These are phyloP conservation scores for Microcebus lehilahytsara DNA, from an alignment of 2,113 vertebrate species.

Conservation along the genomic window DNA sequence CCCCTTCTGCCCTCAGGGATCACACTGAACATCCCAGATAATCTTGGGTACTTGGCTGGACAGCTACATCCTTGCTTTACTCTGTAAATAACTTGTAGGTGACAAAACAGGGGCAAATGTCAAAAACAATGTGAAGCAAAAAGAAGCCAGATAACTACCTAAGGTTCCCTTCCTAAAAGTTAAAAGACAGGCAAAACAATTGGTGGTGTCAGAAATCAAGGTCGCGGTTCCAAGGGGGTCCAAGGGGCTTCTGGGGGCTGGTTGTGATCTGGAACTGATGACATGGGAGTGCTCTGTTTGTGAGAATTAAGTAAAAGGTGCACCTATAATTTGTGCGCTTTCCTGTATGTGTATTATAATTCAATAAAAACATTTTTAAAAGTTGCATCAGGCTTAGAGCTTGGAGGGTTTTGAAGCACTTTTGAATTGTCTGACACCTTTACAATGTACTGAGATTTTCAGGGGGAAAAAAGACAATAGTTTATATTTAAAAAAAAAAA, in stretches of 20 bases:
- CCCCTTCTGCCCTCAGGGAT: neutral
- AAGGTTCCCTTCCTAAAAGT: neutral
- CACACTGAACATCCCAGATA: neutral
- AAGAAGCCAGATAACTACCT: neutral
- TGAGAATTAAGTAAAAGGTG: neutral
- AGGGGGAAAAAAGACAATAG: slow-evolving; percentile 50
- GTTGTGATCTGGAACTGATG: neutral
- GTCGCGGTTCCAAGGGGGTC: neutral
- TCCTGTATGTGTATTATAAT: neutral
- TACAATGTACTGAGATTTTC: slow-evolving; percentile 62
- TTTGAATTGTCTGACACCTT: slow-evolving; percentile 71
- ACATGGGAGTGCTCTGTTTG: neutral
- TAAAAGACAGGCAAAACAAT: neutral
- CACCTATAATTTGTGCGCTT: neutral
- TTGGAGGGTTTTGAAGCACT: slow-evolving; percentile 23
- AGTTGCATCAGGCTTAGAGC: neutral
- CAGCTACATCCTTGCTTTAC: neutral
- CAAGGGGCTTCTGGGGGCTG: neutral
- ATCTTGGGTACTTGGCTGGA: neutral
- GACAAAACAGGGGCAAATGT: neutral
- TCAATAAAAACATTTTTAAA: neutral
- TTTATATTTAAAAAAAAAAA: slow-evolving; percentile 58
- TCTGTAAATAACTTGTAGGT: neutral
- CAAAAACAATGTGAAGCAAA: neutral
- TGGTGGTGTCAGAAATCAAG: neutral